phyloP scores from a whole-genome alignment of 2,888 invertebrate genomes.

The Hyposoter didymator region DNA sequence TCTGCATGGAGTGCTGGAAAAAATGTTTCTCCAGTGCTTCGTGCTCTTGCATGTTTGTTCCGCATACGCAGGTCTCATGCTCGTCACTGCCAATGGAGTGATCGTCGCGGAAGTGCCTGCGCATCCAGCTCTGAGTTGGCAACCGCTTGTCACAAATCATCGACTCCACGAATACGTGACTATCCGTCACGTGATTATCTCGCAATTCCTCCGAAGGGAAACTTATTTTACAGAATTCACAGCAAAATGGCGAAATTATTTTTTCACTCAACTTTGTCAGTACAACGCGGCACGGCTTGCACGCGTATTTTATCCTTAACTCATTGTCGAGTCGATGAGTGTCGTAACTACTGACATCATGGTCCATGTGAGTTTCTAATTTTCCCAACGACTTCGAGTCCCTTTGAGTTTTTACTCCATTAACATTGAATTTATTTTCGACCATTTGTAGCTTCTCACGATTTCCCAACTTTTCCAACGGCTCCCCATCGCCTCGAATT shows the following conservation, averaged over 20 bases:
- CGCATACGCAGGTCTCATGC: conserved; percentile 44
- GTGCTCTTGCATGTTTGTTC: not conserved
- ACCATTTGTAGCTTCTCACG: not conserved
- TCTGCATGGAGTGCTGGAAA: conserved; percentile 15
- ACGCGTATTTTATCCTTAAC: conserved; percentile 16
- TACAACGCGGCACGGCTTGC: conserved; percentile 55
- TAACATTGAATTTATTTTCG: not conserved
- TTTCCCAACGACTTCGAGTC: not conserved
- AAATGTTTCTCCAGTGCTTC: conserved; percentile 40
- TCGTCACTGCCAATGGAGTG: conserved; percentile 21
- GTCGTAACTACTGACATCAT: not conserved
- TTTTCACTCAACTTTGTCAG: conserved; percentile 22
- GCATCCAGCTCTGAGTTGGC: conserved; percentile 20
- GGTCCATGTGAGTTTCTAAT: not conserved
- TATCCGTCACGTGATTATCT: not conserved
- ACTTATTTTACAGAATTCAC: not conserved
- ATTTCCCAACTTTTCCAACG: not conserved
- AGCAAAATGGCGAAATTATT: not conserved
- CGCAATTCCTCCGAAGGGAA: conserved; percentile 7
- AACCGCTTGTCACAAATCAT: conserved; percentile 34
- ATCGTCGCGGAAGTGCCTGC: conserved; percentile 31
- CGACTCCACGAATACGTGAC: conserved; percentile 24
- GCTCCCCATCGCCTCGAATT: not conserved
- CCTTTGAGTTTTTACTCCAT: not conserved
- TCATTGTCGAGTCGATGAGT: conserved; percentile 6